Evolutionary conservation across 2,797 vertebrate genomes (phyloP).

Genomic region (Pseudomugil tenellus): DNA sequence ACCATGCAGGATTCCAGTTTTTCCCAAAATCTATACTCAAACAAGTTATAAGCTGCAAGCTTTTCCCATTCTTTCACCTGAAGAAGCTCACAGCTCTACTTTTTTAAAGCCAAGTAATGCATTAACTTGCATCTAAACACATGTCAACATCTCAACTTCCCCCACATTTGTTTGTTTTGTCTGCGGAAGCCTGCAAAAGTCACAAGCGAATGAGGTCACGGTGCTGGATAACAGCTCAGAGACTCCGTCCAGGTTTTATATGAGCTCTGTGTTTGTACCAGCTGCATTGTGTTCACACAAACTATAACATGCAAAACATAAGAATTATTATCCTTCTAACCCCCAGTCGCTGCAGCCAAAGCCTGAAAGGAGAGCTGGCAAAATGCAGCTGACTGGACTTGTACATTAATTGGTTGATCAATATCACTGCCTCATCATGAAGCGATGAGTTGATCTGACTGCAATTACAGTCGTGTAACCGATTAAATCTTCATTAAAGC

Average conservation of each 20-base stretch:
- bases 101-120: no score
- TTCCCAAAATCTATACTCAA: no score
- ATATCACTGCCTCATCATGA: neutral
- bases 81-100: no score
- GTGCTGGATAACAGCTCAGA: neutral
- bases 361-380: neutral
- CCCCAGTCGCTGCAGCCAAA: neutral
- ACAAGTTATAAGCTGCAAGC: no score
- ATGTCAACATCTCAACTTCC: neutral
- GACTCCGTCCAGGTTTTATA: neutral
- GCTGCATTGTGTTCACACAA: neutral
- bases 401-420: neutral
- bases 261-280: neutral
- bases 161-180: neutral
- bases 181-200: no score
- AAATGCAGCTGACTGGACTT: neutral
- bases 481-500: neutral
- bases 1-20: no score
- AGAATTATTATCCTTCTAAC: neutral
- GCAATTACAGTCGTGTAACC: neutral
- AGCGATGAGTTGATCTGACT: neutral
- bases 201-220: neutral
- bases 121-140: no score
- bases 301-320: neutral
- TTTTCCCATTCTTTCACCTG: no score